These are phyloP conservation scores for Riptortus pedestris DNA, from an alignment of 1,140 invertebrate species.

Conservation along the genomic window DNA sequence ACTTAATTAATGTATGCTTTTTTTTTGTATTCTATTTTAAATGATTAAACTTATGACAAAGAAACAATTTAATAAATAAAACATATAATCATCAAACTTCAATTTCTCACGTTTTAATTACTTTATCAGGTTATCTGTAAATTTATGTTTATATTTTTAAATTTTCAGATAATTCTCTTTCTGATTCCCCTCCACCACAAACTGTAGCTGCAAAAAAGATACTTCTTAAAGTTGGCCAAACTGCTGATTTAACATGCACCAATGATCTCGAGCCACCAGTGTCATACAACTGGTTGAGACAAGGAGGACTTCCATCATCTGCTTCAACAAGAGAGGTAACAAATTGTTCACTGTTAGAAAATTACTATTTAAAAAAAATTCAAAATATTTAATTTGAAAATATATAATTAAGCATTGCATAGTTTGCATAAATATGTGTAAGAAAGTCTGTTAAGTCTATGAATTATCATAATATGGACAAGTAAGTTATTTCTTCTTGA, in stretches of 20 bases:
- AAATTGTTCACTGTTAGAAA: not conserved
- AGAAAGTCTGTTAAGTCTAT: too few relatives aligned
- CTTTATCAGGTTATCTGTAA: too few relatives aligned
- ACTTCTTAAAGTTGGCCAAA: constrained; percentile 47
- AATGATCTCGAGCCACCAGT: constrained; percentile 48
- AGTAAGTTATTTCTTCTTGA: too few relatives aligned
- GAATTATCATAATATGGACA: too few relatives aligned
- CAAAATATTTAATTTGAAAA: not conserved
- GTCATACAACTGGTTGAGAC: constrained; percentile 58
- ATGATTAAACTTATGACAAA: too few relatives aligned
- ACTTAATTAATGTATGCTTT: too few relatives aligned
- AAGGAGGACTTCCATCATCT: constrained; percentile 39
- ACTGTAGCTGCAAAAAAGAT: constrained; percentile 45
- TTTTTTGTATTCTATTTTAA: too few relatives aligned
- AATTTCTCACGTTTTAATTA: too few relatives aligned
- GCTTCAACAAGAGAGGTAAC: constrained; percentile 17
- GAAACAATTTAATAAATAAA: too few relatives aligned
- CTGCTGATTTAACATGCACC: constrained; percentile 50
- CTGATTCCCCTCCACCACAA: constrained; percentile 31
- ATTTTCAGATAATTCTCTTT: not conserved
- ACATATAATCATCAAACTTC: too few relatives aligned
- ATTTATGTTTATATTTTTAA: not conserved
- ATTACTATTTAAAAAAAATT: not conserved
- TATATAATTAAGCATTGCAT: not conserved
- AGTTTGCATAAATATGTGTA: too few relatives aligned